Percentiles rank a stretch among this genome's conserved stretches.
phyloP scores from a whole-genome alignment of 2,113 vertebrate species.

The Donacobius atricapilla region DNA sequence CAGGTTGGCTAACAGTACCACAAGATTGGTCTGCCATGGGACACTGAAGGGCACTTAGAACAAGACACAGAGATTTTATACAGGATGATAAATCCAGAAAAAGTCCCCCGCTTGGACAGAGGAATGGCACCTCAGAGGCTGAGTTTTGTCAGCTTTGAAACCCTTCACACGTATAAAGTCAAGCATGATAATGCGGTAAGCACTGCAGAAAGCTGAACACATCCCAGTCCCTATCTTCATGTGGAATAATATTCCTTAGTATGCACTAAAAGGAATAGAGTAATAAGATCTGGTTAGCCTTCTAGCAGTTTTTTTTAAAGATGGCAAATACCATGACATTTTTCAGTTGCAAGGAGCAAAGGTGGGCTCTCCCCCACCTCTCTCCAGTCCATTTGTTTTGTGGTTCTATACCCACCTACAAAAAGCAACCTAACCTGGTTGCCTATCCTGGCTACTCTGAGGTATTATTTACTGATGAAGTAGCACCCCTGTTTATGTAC shows the following conservation, averaged over 20 bases:
- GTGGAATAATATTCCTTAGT: not conserved
- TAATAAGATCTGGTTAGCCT: not conserved
- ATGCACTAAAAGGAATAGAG: not conserved
- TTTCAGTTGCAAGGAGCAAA: not conserved
- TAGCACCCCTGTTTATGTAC: not conserved
- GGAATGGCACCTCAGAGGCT: not conserved
- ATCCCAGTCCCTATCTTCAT: not conserved
- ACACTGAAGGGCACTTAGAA: conserved; percentile 55
- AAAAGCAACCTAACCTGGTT: not conserved
- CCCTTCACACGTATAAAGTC: not conserved
- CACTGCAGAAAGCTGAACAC: not conserved
- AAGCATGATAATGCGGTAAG: not conserved
- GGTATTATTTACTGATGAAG: not conserved
- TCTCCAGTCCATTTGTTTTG: not conserved
- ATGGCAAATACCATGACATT: not conserved
- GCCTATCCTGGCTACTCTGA: not conserved
- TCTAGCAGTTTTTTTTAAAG: not conserved
- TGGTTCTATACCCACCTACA: not conserved
- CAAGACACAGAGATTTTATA: conserved; percentile 58
- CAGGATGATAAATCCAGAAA: not conserved
- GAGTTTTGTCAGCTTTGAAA: not conserved
- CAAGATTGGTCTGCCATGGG: not conserved
- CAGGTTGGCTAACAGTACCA: conserved; percentile 51
- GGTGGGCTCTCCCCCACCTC: not conserved
- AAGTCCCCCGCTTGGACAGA: not conserved